Conservation (phyloP, 2,797 vertebrate genomes). For the Falco columbarius region DNA sequence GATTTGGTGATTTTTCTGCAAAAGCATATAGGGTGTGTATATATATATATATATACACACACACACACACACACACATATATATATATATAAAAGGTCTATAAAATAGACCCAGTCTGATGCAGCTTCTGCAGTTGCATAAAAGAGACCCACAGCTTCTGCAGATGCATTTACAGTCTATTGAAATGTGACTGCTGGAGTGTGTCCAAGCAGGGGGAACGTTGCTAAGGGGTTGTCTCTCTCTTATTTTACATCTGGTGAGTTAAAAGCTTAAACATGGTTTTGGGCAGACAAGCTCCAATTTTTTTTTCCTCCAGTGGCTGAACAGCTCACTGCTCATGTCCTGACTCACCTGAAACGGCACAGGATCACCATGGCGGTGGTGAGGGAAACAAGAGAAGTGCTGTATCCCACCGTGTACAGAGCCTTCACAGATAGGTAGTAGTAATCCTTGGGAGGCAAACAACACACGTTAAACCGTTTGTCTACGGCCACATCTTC, state of each 20-base stretch:
- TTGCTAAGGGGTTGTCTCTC: neutral
- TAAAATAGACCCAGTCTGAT: neutral
- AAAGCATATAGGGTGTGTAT: neutral
- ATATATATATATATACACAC: no score
- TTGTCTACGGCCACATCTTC: neutral
- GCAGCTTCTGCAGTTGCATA: neutral
- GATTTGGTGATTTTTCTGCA: neutral
- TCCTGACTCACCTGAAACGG: slow-evolving; percentile 89
- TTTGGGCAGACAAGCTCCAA: neutral
- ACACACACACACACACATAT: no score
- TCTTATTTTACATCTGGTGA: neutral
- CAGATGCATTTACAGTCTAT: neutral
- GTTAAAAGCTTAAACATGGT: neutral
- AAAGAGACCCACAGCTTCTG: neutral
- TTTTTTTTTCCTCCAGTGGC: neutral
- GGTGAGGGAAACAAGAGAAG: slow-evolving; percentile 93
- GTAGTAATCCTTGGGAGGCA: slow-evolving; percentile 83
- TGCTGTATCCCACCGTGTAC: slow-evolving; percentile 98
- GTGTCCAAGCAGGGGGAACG: neutral
- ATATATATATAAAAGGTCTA: neutral
- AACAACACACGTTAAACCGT: neutral
- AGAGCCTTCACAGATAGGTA: slow-evolving; percentile 93
- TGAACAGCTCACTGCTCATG: neutral
- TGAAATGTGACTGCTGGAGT: neutral
- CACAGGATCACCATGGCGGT: slow-evolving; percentile 97